A percentile compares a stretch with the other conserved stretches of the same genome.
These are phyloP conservation scores for Crotalus viridis DNA, from an alignment of 2,113 vertebrate genomes.

Conservation along the genomic window DNA sequence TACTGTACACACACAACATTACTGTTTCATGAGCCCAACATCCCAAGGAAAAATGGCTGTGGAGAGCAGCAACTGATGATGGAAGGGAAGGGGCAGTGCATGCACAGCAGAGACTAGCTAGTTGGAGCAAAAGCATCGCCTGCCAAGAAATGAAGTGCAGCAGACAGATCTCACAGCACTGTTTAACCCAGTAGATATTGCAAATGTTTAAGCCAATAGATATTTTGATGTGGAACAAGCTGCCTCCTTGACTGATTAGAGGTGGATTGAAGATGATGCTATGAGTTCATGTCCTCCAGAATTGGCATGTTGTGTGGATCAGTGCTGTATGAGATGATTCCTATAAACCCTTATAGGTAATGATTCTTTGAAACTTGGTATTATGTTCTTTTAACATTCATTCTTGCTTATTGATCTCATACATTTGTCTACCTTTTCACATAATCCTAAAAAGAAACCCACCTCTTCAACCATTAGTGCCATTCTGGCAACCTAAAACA, in stretches of 20 bases:
- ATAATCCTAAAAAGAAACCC: not conserved
- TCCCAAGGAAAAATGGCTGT: not conserved
- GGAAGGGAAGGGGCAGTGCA: not conserved
- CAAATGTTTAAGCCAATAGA: not conserved
- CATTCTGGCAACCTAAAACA: not conserved
- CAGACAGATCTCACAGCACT: not conserved
- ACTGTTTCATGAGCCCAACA: not conserved
- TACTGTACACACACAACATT: not conserved
- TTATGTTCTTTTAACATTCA: not conserved
- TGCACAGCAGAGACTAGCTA: not conserved
- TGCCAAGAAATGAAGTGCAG: not conserved
- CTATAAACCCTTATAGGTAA: not conserved
- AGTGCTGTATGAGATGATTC: not conserved
- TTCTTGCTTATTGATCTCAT: fast-evolving
- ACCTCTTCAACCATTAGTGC: not conserved
- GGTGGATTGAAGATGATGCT: not conserved
- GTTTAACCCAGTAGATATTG: not conserved
- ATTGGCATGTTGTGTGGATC: not conserved
- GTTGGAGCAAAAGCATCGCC: not conserved
- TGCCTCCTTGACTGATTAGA: not conserved
- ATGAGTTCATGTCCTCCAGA: not conserved
- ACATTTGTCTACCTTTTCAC: fast-evolving
- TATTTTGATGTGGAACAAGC: not conserved
- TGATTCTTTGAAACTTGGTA: not conserved
- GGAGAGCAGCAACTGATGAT: not conserved